Conservation (phyloP, 2,888 invertebrate species). For the Microctonus brassicae region DNA sequence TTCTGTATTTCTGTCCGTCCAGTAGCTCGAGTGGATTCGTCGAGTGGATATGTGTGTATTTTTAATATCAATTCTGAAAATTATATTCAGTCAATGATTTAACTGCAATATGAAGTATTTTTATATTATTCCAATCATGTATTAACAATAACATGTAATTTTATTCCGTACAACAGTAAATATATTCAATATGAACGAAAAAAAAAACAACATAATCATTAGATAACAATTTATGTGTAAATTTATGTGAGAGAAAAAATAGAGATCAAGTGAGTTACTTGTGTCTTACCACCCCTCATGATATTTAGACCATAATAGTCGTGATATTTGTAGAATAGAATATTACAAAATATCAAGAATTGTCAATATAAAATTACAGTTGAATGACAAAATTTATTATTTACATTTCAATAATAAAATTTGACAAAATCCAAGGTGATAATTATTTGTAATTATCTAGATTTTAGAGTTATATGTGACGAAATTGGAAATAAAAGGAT, state of each 20-base stretch:
- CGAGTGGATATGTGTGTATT: not conserved
- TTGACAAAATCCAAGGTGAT: too few species aligned
- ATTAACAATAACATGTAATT: not conserved
- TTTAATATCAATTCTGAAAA: not conserved
- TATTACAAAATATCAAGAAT: too few species aligned
- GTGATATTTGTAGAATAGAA: too few species aligned
- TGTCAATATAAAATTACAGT: not conserved
- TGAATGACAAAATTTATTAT: too few species aligned
- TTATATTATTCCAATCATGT: not conserved
- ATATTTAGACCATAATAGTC: not conserved
- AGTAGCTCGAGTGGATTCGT: constrained; percentile 1
- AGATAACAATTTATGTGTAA: not conserved
- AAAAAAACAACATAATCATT: not conserved
- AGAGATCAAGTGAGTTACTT: not conserved
- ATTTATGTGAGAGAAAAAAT: not conserved
- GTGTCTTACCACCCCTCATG: not conserved
- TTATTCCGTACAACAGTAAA: not conserved
- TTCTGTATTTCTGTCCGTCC: too few species aligned
- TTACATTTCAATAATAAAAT: too few species aligned
- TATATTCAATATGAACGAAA: not conserved
- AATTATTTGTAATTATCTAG: not conserved
- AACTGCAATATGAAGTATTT: not conserved
- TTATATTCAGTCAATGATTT: not conserved
- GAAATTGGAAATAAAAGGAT: not conserved
- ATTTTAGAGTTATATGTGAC: too few species aligned